phyloP scores from a whole-genome alignment of 2,113 vertebrate species.

The Tricholaema leucomelas region DNA sequence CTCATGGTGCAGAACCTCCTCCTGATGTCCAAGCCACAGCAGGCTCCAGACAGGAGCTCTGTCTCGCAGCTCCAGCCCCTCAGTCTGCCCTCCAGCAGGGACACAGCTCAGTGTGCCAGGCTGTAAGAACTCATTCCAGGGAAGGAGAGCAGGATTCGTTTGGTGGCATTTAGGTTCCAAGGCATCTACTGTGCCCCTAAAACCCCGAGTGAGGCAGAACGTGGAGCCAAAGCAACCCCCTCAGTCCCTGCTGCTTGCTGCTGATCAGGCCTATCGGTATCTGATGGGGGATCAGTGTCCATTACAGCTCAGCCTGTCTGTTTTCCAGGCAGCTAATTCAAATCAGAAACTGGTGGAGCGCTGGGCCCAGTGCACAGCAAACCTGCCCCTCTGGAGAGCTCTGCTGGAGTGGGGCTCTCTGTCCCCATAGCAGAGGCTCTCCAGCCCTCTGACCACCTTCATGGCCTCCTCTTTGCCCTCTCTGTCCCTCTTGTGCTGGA shows the following conservation, averaged over 20 bases:
- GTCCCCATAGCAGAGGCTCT: too few species aligned
- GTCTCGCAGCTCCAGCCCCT: background rate
- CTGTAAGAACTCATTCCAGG: background rate
- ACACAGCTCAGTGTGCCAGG: background rate
- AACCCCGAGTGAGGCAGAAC: background rate
- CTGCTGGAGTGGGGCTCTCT: background rate
- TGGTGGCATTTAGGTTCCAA: background rate
- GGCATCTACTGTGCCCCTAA: background rate
- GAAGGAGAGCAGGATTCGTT: background rate
- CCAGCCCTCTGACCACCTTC: too few species aligned
- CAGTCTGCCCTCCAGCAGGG: background rate
- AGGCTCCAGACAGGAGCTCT: background rate
- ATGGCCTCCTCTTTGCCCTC: too few species aligned
- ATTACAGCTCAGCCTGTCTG: background rate
- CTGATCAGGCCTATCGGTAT: constrained; percentile 1
- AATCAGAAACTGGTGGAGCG: background rate
- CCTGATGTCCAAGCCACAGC: too few species aligned
- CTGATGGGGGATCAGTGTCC: constrained; percentile 27
- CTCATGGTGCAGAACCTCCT: too few species aligned
- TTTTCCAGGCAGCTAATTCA: constrained; percentile 8
- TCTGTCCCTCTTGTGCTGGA: too few species aligned
- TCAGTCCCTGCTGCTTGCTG: background rate
- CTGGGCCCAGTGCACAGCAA: background rate
- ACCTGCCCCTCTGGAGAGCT: background rate
- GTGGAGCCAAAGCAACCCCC: background rate